Conservation (phyloP, 2,797 vertebrate species). For the Lagodon rhomboides region DNA sequence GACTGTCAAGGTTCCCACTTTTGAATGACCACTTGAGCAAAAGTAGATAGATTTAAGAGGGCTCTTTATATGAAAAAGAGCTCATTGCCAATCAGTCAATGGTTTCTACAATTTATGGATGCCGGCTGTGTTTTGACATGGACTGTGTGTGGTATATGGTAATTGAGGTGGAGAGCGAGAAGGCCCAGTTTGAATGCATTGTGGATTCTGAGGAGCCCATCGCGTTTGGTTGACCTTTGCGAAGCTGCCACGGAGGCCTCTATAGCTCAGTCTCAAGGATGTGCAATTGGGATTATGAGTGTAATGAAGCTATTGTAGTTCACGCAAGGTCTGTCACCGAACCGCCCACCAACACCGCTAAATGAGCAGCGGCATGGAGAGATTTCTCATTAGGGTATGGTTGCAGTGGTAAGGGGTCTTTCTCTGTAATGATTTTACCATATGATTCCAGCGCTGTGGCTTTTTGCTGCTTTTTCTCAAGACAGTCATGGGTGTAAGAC, state of each 20-base stretch:
- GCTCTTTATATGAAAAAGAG: constrained; percentile 54
- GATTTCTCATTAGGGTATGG: constrained; percentile 54
- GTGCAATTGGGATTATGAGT: constrained; percentile 49
- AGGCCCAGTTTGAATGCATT: constrained; percentile 46
- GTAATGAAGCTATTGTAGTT: constrained; percentile 59
- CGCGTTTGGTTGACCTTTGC: constrained; percentile 55
- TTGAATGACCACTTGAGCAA: constrained; percentile 50
- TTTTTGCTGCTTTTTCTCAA: constrained; percentile 62
- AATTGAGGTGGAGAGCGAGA: constrained; percentile 58
- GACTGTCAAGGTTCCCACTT: constrained; percentile 47
- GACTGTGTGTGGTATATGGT: constrained; percentile 69
- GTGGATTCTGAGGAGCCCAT: constrained; percentile 66
- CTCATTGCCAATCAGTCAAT: constrained; percentile 60
- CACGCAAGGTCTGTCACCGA: constrained; percentile 58
- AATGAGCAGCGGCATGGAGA: constrained; percentile 53
- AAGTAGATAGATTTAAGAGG: constrained; percentile 67
- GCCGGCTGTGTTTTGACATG: constrained; percentile 56
- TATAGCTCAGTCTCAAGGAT: constrained; percentile 68
- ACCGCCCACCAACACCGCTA: constrained; percentile 59
- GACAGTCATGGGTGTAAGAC: constrained; percentile 60
- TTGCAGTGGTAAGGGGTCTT: constrained; percentile 59
- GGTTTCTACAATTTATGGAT: constrained; percentile 60
- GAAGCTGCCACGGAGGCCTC: constrained; percentile 52
- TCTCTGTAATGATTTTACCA: constrained; percentile 68
- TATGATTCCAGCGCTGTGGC: constrained; percentile 66